Base-by-base conservation (phyloP, 2,888 invertebrate genomes). In the Nomada flava region DNA sequence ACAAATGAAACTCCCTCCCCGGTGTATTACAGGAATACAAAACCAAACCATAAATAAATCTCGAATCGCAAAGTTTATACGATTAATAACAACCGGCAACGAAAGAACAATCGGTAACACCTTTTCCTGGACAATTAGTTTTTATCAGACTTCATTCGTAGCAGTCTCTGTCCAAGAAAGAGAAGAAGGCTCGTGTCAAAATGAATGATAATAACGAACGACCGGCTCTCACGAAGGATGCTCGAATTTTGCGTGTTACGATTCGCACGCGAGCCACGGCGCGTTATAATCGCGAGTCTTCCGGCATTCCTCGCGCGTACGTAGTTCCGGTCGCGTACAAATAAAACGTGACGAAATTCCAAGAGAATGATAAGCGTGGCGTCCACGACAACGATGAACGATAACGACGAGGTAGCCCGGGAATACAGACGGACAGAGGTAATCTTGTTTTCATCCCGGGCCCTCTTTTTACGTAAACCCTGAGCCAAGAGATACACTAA, bases 171-270 rank as follows among this genome's bases (percentile, higher is more conserved):
- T 20, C 13, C n/a, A 18, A 47, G 15, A 53, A 20, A 20, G 11
- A 15, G 29, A 29, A 50, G 36, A 26, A 52, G 29, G 26, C 9
- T 15, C 5, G 13, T n/a, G 47, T 7, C 53, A 23, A 18, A 10
- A 60, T 13, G 62, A 63, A 29, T 13, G 52, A 65, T 65, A 65
- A 65, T 29, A n/a, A 65, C 13, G 29, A 65, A 52, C 29, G 65
- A 52, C n/a, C 47, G 26, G 4, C 29, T n/a, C 10, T 18, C 47
- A 9, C 26, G 20, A 15, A 20, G 67, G 36, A 42, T 55, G 15
- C 42, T 67, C 53, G 67, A 67, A 55, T 67, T 55, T 67, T 67
- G 36, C 42, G 15, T 20, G 20, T 20, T n/a, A 9, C 42, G 23
- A 55, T 55, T 53, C 67, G 36, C 53, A 55, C 42, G 36, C 53